Base-by-base conservation (phyloP, 2,888 invertebrate genomes). In the Plagiodera versicolora region DNA sequence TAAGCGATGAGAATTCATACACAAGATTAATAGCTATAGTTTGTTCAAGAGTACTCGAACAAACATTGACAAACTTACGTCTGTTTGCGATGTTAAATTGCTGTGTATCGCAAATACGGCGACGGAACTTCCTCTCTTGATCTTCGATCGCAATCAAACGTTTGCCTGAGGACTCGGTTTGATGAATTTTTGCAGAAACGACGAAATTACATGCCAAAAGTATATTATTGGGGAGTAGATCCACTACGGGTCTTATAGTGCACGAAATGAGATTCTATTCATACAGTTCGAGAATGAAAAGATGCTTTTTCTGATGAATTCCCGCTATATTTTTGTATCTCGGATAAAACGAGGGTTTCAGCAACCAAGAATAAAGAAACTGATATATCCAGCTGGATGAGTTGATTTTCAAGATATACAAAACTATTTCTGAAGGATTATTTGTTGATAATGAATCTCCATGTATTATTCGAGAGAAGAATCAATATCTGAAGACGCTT, bases 71-170 rank as follows among this genome's bases (percentile, higher is more conserved):
- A 66, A 67, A 69, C 64, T 65, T 67, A 61, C 66, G 66, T 68
- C 68, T 70, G 69, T 69, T 70, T 68, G 66, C 69, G 57, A 56
- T 65, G 66, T 59, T 67, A 65, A 67, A 68, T 68, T 69, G 66
- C 63, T 65, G 65, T 64, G 58, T 66, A 63, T 66, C 64, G 32
- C 45, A 52, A 20, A 46, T 52, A 52, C 39, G n/a, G 14, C 44
- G 20, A 18, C 19, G 11, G 10, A 19, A 10, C 44, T 24, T 32
- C 46, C 45, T 30, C n/a, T n/a, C 39, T 49, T 50, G 44, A 46
- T 55, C 46, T 57, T 61, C 51, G 45, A 54, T 51, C 14, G 53
- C 24, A 53, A 53, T 61, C 53, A 53, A 52, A 17, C n/a, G 32
- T 17, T 55, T 49, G 49, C 54, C 54, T 54, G 49, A 14, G 44